Conservation (phyloP, 2,797 vertebrate genomes). For the Syngnathus acus region DNA sequence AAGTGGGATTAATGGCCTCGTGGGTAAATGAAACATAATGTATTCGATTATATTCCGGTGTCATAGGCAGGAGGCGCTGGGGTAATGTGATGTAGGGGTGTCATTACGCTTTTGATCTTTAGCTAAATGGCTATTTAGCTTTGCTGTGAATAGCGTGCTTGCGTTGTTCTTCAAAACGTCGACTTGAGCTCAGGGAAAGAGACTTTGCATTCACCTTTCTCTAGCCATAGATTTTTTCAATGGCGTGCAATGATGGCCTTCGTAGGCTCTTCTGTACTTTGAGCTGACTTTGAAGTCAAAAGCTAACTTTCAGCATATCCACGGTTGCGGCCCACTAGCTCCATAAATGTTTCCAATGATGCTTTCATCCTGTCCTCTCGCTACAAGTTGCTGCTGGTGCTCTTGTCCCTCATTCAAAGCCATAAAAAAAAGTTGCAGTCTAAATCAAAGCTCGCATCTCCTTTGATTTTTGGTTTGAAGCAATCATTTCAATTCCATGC, state of each 20-base stretch:
- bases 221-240: too few species aligned
- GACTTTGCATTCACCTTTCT: not conserved
- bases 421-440: not conserved
- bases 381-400: not conserved
- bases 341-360: not conserved
- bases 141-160: conserved; percentile 7
- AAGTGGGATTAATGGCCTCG: conserved; percentile 47
- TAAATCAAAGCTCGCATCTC: conserved; percentile 17
- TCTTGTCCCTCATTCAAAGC: conserved; percentile 9
- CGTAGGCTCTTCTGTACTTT: not conserved
- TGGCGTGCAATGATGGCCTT: not conserved
- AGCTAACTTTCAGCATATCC: not conserved
- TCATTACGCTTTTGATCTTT: conserved; percentile 40
- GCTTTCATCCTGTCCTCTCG: conserved; percentile 3
- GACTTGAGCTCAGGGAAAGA: not conserved
- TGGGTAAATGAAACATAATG: conserved; percentile 43
- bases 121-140: conserved; percentile 29
- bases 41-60: conserved; percentile 47
- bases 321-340: not conserved
- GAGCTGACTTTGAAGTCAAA: not conserved
- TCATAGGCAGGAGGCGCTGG: conserved; percentile 35
- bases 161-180: conserved; percentile 5
- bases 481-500: not conserved
- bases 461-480: not conserved
- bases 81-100: conserved; percentile 29